Evolutionary conservation across 2,888 invertebrate species (phyloP).

Genomic region (Dorcus hopei): DNA sequence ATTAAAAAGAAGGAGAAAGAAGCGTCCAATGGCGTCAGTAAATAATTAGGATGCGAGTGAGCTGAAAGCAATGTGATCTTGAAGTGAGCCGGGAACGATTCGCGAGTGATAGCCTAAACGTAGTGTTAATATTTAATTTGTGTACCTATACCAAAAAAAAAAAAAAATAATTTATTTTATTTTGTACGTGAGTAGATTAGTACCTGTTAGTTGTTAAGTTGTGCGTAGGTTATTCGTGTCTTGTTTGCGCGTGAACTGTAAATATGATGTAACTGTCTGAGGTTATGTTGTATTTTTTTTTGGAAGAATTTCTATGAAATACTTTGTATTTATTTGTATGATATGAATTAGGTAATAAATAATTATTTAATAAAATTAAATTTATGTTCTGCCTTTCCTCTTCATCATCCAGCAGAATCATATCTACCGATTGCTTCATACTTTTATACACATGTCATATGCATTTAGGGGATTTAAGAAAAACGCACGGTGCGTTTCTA

Average conservation of each 20-base stretch:
- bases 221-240: no score
- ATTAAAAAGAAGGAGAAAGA: conserved; percentile 2
- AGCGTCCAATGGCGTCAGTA: conserved; percentile 1
- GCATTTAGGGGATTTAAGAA: no score
- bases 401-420: background rate
- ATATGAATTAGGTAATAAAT: background rate
- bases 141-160: no score
- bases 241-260: no score
- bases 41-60: background rate
- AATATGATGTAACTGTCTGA: background rate
- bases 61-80: background rate
- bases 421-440: no score
- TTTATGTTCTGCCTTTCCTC: background rate
- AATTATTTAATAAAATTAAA: background rate
- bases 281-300: background rate
- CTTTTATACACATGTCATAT: no score
- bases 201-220: no score
- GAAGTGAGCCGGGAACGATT: background rate
- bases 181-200: no score
- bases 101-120: no score
- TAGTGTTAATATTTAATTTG: no score
- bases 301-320: conserved; percentile 8
- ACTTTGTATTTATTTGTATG: background rate
- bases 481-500: no score
- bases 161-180: no score